Percentiles rank a stretch among this genome's conserved stretches.
Conservation (phyloP, 2,888 invertebrate species). For the Nomada fabriciana region DNA sequence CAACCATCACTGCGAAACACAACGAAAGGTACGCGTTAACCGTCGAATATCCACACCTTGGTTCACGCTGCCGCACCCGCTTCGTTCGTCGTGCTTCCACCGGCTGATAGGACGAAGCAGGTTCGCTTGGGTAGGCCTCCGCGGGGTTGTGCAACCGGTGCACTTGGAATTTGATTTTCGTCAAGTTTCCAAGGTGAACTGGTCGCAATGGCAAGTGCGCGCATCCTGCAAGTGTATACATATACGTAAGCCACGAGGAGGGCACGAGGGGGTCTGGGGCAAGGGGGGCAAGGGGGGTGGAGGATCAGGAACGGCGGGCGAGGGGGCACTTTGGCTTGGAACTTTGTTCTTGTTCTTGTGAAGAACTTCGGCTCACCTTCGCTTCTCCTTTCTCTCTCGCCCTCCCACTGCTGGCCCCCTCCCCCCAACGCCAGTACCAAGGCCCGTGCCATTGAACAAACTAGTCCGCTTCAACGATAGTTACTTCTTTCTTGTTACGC, state of each 20-base stretch:
- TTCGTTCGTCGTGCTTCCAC: neutral
- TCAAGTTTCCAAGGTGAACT: conserved; percentile 80
- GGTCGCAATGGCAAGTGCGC: conserved; percentile 75
- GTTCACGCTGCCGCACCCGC: neutral
- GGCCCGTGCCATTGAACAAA: conserved; percentile 82
- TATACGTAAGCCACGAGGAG: conserved; percentile 70
- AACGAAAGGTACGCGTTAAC: neutral
- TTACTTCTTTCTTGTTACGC: conserved; percentile 83
- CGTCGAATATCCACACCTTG: neutral
- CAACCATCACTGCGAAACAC: neutral
- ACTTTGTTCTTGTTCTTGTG: conserved; percentile 84
- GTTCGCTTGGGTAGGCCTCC: conserved; percentile 51
- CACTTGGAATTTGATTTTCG: conserved; percentile 79
- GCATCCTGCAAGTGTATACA: conserved; percentile 78
- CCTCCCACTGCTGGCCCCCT: conserved; percentile 30
- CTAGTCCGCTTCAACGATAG: conserved; percentile 82
- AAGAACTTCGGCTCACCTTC: conserved; percentile 81
- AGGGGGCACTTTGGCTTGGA: conserved; percentile 73
- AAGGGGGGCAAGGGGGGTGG: conserved; percentile 50
- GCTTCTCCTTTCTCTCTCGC: conserved; percentile 49
- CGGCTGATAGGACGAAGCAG: conserved; percentile 8
- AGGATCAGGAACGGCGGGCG: conserved; percentile 50
- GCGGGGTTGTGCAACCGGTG: conserved; percentile 38
- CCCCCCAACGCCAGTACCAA: conserved; percentile 32
- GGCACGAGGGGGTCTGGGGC: conserved; percentile 60